A percentile compares a stretch with the other conserved stretches of the same genome.
phyloP scores from a whole-genome alignment of 2,797 vertebrate genomes.

The Merluccius polli region DNA sequence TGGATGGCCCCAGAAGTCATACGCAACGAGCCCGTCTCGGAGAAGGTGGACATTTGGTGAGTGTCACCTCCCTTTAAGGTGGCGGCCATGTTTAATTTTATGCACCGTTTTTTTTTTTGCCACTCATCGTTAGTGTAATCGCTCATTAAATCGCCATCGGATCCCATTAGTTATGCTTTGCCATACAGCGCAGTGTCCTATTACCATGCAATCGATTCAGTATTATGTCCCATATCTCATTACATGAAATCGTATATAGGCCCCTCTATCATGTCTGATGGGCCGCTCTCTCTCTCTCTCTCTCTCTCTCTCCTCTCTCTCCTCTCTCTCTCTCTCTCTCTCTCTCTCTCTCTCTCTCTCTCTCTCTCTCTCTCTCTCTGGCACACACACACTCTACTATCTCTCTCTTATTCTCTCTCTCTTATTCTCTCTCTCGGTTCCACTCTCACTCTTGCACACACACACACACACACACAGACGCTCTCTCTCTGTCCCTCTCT shows the following conservation, averaged over 20 bases:
- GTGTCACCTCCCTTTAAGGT: slow-evolving; percentile 42
- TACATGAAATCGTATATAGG: slow-evolving; percentile 72
- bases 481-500: slow-evolving; percentile 28
- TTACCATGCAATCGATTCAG: slow-evolving; percentile 67
- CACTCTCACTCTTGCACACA: slow-evolving; percentile 19
- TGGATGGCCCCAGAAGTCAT: slow-evolving; percentile 99
- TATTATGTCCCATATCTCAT: slow-evolving; percentile 67
- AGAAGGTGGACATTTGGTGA: slow-evolving; percentile 99
- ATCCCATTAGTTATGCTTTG: slow-evolving; percentile 56
- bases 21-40: slow-evolving; percentile 94
- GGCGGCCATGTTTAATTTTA: slow-evolving; percentile 6
- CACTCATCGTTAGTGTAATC: slow-evolving; percentile 39
- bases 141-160: slow-evolving; percentile 43
- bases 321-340: no score
- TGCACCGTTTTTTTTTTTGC: slow-evolving; percentile 11
- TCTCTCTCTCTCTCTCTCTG: not conserved
- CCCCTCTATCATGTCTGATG: slow-evolving; percentile 56
- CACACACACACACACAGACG: no score
- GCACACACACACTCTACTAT: slow-evolving; percentile 2
- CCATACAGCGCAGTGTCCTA: slow-evolving; percentile 43
- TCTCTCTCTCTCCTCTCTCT: no score
- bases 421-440: slow-evolving; percentile 15
- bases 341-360: no score
- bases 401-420: slow-evolving; percentile 22
- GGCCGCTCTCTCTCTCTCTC: no score